phyloP scores from a whole-genome alignment of 2,888 invertebrate genomes.

The Phyllotreta cruciferae region DNA sequence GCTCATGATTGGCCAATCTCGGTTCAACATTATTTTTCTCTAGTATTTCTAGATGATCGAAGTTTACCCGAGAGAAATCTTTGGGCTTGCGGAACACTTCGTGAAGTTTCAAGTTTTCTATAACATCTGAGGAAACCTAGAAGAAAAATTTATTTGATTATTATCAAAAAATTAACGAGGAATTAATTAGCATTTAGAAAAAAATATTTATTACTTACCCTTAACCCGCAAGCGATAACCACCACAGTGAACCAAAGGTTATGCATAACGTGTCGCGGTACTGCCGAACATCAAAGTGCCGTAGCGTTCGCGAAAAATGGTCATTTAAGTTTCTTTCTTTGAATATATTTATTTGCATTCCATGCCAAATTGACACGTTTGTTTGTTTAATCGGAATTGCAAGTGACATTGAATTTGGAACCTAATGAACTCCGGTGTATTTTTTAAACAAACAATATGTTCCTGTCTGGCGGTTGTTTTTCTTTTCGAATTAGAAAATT shows the following conservation, averaged over 20 bases:
- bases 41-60: conserved; percentile 51
- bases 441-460: no score
- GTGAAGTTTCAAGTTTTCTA: conserved; percentile 39
- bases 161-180: no score
- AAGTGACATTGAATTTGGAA: conserved; percentile 17
- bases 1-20: conserved; percentile 5
- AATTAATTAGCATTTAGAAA: no score
- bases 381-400: conserved; percentile 8
- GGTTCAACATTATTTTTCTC: conserved; percentile 49
- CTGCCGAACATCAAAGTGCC: conserved; percentile 10
- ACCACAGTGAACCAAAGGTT: conserved; percentile 20
- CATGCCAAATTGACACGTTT: conserved; percentile 20
- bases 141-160: conserved; percentile 4
- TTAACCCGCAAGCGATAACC: conserved; percentile 23
- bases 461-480: no score
- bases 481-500: no score
- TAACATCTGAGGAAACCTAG: conserved; percentile 28
- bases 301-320: not conserved
- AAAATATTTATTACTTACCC: conserved; percentile 30
- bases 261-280: conserved; percentile 18
- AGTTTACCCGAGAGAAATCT: conserved; percentile 46
- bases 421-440: no score
- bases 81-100: conserved; percentile 49
- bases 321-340: conserved; percentile 10
- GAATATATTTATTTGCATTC: not conserved